Percentiles rank a stretch among this genome's conserved stretches.
phyloP scores from a whole-genome alignment of 2,888 invertebrate genomes.

The Leucophenga maculata region DNA sequence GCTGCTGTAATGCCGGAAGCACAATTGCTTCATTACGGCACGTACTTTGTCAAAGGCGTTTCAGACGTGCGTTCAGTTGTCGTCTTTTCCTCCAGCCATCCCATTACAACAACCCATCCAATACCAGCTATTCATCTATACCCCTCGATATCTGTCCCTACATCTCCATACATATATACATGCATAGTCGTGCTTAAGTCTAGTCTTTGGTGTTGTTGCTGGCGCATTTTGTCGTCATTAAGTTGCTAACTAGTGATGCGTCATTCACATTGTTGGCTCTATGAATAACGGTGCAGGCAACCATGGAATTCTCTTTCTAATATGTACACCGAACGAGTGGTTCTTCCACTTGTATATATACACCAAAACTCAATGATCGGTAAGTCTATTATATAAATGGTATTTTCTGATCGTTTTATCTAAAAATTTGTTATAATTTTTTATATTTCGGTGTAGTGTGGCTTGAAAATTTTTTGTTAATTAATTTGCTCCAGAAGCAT shows the following conservation, averaged over 20 bases:
- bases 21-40: constrained; percentile 69
- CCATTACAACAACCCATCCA: neutral
- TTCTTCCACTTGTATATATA: no score
- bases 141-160: no score
- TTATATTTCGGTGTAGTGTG: no score
- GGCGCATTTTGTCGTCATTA: constrained; percentile 4
- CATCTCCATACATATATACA: no score
- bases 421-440: no score
- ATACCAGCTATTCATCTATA: neutral
- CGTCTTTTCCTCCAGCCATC: neutral
- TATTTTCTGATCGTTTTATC: no score
- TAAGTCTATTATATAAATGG: no score
- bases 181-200: neutral
- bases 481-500: no score
- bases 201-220: neutral
- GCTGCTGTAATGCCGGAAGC: constrained; percentile 63
- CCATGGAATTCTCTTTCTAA: neutral
- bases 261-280: neutral
- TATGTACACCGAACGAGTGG: neutral
- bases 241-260: constrained; percentile 5
- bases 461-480: no score
- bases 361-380: no score
- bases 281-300: neutral
- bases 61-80: constrained; percentile 26
- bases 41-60: constrained; percentile 69